Conservation (phyloP, 2,888 invertebrate genomes). For the Caenorhabditis zanzibari region DNA sequence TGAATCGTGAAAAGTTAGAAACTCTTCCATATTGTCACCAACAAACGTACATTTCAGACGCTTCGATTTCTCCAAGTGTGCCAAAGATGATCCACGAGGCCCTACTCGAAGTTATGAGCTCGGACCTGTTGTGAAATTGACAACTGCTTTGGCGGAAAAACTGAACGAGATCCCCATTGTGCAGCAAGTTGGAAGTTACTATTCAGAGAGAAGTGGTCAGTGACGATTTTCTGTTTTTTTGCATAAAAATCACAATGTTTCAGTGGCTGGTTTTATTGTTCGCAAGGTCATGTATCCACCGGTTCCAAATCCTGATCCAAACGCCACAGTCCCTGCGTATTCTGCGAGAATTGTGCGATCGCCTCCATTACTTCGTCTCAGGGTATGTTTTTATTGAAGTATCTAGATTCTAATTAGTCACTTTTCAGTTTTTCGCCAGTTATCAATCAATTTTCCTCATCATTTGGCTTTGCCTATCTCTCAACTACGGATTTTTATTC, state of each 20-base stretch:
- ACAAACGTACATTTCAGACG: constrained; percentile 17
- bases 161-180: constrained; percentile 35
- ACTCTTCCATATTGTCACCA: not conserved
- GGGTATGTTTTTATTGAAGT: constrained; percentile 44
- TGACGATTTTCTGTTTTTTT: too few relatives aligned
- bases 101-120: constrained; percentile 33
- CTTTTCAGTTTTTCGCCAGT: constrained; percentile 41
- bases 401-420: not conserved
- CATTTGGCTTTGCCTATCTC: constrained; percentile 28
- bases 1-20: constrained; percentile 56
- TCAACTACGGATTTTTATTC: constrained; percentile 38
- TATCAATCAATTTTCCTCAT: constrained; percentile 37
- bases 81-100: constrained; percentile 39
- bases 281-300: constrained; percentile 71
- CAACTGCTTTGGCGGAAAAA: constrained; percentile 36
- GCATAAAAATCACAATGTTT: not conserved
- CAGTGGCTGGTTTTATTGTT: constrained; percentile 59
- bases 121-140: constrained; percentile 25
- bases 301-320: constrained; percentile 64
- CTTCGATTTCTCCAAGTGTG: constrained; percentile 55
- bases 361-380: constrained; percentile 63
- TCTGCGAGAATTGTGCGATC: constrained; percentile 42
- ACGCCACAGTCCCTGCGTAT: constrained; percentile 57
- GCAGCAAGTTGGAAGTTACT: constrained; percentile 17
- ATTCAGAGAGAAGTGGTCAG: constrained; percentile 46